Percentiles rank a stretch among this genome's conserved stretches.
Evolutionary conservation across 2,888 invertebrate genomes (phyloP).

Genomic region (Helobdella robusta): DNA sequence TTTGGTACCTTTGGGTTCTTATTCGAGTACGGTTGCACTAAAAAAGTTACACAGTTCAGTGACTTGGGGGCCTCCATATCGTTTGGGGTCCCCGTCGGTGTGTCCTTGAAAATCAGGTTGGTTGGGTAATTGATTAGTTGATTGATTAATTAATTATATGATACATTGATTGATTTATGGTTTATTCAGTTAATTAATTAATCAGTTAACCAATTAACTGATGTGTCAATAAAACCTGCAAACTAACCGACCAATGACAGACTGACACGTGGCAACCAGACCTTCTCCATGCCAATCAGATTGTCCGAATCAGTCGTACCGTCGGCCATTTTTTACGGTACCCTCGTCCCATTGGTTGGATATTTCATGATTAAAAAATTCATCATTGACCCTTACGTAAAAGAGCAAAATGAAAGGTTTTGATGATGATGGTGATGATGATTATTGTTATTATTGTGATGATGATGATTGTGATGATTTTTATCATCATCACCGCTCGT

Average conservation of each 20-base stretch:
- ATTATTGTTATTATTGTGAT: background rate
- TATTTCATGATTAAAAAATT: slow-evolving; percentile 67
- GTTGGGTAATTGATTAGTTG: slow-evolving; percentile 15
- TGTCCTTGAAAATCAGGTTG: slow-evolving; percentile 76
- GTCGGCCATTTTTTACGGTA: slow-evolving; percentile 83
- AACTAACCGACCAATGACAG: slow-evolving; percentile 50
- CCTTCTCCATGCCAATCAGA: slow-evolving; percentile 77
- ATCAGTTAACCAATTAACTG: background rate
- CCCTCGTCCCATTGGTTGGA: slow-evolving; percentile 67
- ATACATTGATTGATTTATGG: background rate
- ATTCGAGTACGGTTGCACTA: slow-evolving; percentile 82
- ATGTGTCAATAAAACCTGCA: background rate
- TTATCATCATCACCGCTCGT: background rate
- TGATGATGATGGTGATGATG: background rate
- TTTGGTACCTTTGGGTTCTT: slow-evolving; percentile 58
- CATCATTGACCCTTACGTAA: slow-evolving; percentile 63
- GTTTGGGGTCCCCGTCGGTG: slow-evolving; percentile 76
- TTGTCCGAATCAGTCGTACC: slow-evolving; percentile 80
- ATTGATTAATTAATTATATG: background rate
- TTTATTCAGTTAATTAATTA: background rate
- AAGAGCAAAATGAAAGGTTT: slow-evolving; percentile 62
- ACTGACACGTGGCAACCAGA: slow-evolving; percentile 74
- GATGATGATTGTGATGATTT: background rate
- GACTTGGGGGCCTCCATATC: slow-evolving; percentile 73
- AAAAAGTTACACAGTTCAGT: slow-evolving; percentile 81